Evolutionary conservation across 2,113 vertebrate genomes (phyloP).

Genomic region (Halcyon malimbica): DNA sequence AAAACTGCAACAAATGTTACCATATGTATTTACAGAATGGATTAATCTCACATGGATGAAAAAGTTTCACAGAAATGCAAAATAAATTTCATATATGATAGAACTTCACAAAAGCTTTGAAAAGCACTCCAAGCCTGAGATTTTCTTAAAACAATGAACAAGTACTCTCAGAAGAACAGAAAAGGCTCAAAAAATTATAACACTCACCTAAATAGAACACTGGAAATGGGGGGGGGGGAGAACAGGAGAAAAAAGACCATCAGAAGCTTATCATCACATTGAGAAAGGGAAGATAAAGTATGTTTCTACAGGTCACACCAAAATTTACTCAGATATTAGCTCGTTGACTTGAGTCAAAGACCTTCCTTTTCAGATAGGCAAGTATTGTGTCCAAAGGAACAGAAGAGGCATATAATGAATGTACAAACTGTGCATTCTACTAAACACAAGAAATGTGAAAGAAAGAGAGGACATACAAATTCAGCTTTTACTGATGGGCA

Average conservation of each 20-base stretch:
- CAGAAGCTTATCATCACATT: constrained; percentile 65
- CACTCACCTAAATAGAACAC: constrained; percentile 84
- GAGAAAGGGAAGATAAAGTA: constrained; percentile 10
- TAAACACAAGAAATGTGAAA: background rate
- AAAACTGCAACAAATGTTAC: constrained; percentile 63
- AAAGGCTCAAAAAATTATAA: constrained; percentile 66
- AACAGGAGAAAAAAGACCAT: constrained; percentile 55
- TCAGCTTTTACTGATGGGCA: background rate
- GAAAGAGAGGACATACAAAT: background rate
- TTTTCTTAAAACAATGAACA: constrained; percentile 68
- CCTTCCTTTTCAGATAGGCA: background rate
- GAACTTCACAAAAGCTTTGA: constrained; percentile 59
- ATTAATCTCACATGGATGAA: constrained; percentile 70
- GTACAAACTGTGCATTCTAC: background rate
- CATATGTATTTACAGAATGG: constrained; percentile 55
- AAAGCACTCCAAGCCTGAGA: constrained; percentile 51
- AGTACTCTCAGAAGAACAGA: constrained; percentile 32
- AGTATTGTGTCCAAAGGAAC: background rate
- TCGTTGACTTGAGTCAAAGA: background rate
- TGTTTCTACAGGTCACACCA: background rate
- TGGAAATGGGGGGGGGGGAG: constrained; percentile 60
- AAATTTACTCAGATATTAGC: constrained; percentile 42
- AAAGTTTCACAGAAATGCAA: constrained; percentile 65
- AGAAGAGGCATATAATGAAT: background rate
- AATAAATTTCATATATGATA: constrained; percentile 59